A percentile compares a stretch with the other conserved stretches of the same genome.
phyloP scores from a whole-genome alignment of 37 sponge, comb jelly and placozoan genomes.

The Chondrosia reniformis region DNA sequence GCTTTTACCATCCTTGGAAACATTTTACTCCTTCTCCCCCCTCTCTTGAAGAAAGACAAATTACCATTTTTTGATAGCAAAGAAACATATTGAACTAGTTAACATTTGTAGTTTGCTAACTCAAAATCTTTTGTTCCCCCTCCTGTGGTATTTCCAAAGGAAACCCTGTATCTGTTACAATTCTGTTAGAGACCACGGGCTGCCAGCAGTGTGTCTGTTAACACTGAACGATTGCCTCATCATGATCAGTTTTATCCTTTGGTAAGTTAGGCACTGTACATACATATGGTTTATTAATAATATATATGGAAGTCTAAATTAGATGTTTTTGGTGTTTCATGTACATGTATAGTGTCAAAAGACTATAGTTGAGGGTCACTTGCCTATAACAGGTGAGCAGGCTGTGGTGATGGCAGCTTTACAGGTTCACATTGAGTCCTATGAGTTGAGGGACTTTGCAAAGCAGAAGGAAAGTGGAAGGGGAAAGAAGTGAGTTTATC shows the following conservation, averaged over 20 bases:
- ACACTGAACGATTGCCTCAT: conserved; percentile 42
- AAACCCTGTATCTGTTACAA: no score
- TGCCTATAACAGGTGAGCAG: conserved; percentile 60
- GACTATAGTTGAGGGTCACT: conserved; percentile 41
- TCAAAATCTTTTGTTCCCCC: no score
- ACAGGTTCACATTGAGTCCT: conserved; percentile 66
- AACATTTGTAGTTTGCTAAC: no score
- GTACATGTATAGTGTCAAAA: conserved; percentile 51
- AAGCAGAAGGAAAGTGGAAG: no score
- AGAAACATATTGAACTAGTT: no score
- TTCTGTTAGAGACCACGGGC: neutral
- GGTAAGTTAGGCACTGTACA: conserved; percentile 29
- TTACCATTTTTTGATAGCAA: no score
- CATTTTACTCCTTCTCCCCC: no score
- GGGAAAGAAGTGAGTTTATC: neutral
- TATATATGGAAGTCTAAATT: no score
- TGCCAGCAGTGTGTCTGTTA: conserved; percentile 1
- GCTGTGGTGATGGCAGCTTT: conserved; percentile 53
- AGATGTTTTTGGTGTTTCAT: neutral
- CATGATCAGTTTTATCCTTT: conserved; percentile 72
- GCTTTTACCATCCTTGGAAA: no score
- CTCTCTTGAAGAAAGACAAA: no score
- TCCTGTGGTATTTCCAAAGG: no score
- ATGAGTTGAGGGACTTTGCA: neutral
- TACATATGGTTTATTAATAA: no score